Evolutionary conservation across 1,140 invertebrate genomes (phyloP), one percentile per base, ranked within the genome.

Genomic region (Drosophila carrolli): DNA sequence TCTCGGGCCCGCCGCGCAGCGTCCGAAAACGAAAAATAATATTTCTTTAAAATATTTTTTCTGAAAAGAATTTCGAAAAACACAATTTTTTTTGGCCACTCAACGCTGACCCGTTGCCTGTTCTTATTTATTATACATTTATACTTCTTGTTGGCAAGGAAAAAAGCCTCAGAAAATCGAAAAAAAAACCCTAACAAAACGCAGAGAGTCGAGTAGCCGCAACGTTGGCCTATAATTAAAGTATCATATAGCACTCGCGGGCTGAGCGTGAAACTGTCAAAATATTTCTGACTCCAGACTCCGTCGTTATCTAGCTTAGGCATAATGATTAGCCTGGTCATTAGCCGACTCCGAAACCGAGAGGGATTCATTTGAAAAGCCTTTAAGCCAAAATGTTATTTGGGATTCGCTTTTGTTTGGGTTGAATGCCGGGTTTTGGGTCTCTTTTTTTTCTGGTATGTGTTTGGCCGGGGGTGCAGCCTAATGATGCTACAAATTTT

Each of bases 221-320:
- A 13, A 54, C 68, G 27, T 58, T 71, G 72, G 70, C 68, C 85
- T 89, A 89, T 89, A 89, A 89, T 89, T 89, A 89, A 89, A 84
- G 84, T 90, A 89, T 89, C 85, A 89, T 81, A 89, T 81, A 89
- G 80, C 85, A 90, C 84, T 89, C 80, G 84, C 80, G 84, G 83
- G 72, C 77, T 83, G 77, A 54, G 84, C 84, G 86, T 90, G 80
- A 89, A 89, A 89, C 84, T 89, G 84, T 89, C 84, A 89, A 89
- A 89, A 89, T 84, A 88, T 88, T 88, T 88, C 79, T 59, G 66
- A 72, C 51, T 57, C 67, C 65, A 68, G 62, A 57, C 63, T 71
- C 67, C 67, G 72, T 81, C 82, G 77, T 75, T 81, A 85, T 85
- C 81, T 85, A 85, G 78, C 68, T 81, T 72, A 71, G 78, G 83